Percentiles rank a stretch among this genome's conserved stretches.
These are phyloP conservation scores for Lagopus muta DNA, from an alignment of 2,113 vertebrate genomes.

Conservation along the genomic window DNA sequence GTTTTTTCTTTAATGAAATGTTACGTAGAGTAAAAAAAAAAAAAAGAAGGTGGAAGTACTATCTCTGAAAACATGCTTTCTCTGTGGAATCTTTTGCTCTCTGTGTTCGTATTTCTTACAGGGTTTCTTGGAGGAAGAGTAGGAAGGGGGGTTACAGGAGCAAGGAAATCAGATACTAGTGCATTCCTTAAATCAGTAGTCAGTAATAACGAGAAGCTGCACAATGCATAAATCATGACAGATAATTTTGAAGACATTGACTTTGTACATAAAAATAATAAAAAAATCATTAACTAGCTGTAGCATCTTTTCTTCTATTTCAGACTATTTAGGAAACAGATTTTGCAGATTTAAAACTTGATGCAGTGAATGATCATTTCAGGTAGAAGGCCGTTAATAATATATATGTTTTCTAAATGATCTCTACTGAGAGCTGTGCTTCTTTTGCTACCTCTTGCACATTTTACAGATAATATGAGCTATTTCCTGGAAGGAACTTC, in stretches of 20 bases:
- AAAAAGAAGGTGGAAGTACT: not conserved
- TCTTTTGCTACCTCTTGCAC: not conserved
- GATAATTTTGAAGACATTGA: not conserved
- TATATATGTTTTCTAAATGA: not conserved
- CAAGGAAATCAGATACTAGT: not conserved
- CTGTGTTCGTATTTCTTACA: not conserved
- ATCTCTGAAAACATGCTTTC: not conserved
- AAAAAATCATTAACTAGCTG: not conserved
- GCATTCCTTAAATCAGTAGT: not conserved
- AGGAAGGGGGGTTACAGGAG: not conserved
- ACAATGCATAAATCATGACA: not conserved
- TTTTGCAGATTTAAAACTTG: not conserved
- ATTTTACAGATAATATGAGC: not conserved
- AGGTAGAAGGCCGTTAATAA: not conserved
- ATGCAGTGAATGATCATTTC: not conserved
- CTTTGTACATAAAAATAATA: not conserved
- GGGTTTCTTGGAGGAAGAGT: not conserved
- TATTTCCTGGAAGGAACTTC: not conserved
- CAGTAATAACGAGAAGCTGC: not conserved
- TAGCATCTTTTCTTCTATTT: not conserved
- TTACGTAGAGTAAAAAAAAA: not conserved
- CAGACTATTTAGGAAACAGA: not conserved
- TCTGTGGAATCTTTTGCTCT: not conserved
- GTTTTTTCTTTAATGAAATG: not conserved
- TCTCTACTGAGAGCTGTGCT: not conserved